A percentile compares a stretch with the other conserved stretches of the same genome.
Evolutionary conservation across 2,888 invertebrate species (phyloP).

Genomic region (Lepetodrilus schrolli): DNA sequence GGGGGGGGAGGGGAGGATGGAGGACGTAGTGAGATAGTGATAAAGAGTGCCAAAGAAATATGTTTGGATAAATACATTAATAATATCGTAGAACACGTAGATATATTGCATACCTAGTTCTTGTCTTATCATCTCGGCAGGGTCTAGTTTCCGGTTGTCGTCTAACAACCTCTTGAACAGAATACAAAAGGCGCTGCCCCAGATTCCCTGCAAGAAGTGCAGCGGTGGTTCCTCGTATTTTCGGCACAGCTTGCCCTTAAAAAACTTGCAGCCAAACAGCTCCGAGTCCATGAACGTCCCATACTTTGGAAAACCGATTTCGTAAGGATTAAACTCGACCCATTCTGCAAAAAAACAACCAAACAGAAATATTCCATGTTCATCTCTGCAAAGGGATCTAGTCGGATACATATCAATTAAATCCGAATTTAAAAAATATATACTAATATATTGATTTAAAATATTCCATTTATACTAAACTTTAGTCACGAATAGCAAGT

Average conservation of each 20-base stretch:
- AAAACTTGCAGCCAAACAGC: conserved; percentile 75
- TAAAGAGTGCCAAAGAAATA: no score
- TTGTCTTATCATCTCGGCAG: conserved; percentile 66
- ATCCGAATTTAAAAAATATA: no score
- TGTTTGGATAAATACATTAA: not conserved
- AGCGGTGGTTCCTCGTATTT: conserved; percentile 75
- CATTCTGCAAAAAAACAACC: conserved; percentile 76
- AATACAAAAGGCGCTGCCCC: conserved; percentile 77
- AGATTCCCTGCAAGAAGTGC: conserved; percentile 76
- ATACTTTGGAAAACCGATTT: conserved; percentile 77
- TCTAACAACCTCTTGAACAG: conserved; percentile 75
- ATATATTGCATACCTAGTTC: conserved; percentile 61
- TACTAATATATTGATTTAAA: no score
- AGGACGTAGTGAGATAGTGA: no score
- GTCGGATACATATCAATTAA: no score
- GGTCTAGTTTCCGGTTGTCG: conserved; percentile 70
- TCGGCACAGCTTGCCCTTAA: conserved; percentile 72
- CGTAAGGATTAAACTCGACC: conserved; percentile 77
- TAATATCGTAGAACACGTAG: not conserved
- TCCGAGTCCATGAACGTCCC: conserved; percentile 76
- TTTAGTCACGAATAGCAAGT: no score
- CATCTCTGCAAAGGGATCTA: no score
- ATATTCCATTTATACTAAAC: no score
- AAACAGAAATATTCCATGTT: no score
- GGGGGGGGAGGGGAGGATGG: no score